Percentiles rank a stretch among this genome's conserved stretches.
Conservation (phyloP, 2,797 vertebrate species). For the Morelia viridis region DNA sequence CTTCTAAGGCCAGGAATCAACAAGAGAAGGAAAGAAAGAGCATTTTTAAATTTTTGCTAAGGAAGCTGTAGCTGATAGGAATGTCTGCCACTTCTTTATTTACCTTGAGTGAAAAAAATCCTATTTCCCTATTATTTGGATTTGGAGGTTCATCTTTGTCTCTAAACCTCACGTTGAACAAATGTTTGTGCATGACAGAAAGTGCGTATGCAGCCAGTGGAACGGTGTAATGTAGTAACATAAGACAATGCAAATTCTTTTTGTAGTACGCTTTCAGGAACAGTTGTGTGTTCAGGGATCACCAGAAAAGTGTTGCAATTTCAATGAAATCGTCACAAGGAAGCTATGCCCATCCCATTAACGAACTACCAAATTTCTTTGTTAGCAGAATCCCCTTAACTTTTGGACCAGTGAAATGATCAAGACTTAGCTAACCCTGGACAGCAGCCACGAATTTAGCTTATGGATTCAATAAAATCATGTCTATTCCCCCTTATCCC, state of each 20-base stretch:
- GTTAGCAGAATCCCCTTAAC: not conserved
- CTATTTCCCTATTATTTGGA: not conserved
- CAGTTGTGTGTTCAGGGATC: too few species aligned
- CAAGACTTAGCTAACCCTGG: not conserved
- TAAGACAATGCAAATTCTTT: too few species aligned
- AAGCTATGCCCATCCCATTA: not conserved
- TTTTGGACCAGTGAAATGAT: not conserved
- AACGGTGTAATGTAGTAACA: not conserved
- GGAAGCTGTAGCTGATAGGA: not conserved
- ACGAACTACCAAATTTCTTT: not conserved
- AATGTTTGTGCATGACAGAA: not conserved
- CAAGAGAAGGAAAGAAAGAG: not conserved
- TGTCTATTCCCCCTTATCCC: too few species aligned
- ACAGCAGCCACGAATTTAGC: not conserved
- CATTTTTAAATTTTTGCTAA: not conserved
- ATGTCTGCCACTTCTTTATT: not conserved
- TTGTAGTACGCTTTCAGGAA: not conserved
- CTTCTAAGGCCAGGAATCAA: not conserved
- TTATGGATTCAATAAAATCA: too few species aligned
- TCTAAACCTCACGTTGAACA: conserved; percentile 10
- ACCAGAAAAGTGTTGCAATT: not conserved
- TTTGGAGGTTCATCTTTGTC: not conserved
- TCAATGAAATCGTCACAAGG: not conserved
- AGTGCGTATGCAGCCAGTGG: not conserved
- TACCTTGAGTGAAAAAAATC: not conserved